phyloP scores from a whole-genome alignment of 2,797 vertebrate genomes.

The Eulemur coronatus region DNA sequence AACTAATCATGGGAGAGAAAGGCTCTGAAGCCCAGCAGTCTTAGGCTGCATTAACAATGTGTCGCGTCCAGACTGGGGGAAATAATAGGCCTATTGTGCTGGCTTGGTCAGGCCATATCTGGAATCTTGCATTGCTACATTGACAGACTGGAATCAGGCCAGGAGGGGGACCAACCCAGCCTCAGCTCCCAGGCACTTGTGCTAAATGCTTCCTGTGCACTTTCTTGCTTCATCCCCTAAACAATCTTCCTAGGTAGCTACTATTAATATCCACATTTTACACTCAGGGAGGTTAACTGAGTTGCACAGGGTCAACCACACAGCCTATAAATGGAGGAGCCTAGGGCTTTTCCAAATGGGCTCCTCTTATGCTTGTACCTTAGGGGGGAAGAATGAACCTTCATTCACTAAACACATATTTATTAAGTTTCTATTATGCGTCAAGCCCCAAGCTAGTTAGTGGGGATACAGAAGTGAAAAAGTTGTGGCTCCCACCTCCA shows the following conservation, averaged over 20 bases:
- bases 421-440: neutral
- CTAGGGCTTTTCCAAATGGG: conserved; percentile 19
- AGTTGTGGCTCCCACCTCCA: neutral
- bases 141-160: conserved; percentile 72
- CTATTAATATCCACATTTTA: conserved; percentile 7
- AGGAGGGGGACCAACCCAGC: conserved; percentile 60
- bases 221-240: conserved; percentile 51
- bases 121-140: conserved; percentile 77
- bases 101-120: conserved; percentile 79
- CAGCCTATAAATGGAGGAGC: neutral
- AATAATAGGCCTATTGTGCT: conserved; percentile 79
- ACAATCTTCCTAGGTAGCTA: neutral
- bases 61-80: conserved; percentile 69
- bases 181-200: conserved; percentile 53
- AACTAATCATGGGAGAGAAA: conserved; percentile 76
- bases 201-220: conserved; percentile 51
- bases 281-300: neutral
- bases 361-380: neutral
- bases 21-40: conserved; percentile 68
- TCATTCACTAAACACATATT: neutral
- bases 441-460: neutral
- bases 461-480: neutral
- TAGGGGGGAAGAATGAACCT: neutral
- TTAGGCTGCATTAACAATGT: conserved; percentile 79
- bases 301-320: neutral